Conservation (phyloP, 92 coral and sea anemone genomes). For the Bergia puertoricense region DNA sequence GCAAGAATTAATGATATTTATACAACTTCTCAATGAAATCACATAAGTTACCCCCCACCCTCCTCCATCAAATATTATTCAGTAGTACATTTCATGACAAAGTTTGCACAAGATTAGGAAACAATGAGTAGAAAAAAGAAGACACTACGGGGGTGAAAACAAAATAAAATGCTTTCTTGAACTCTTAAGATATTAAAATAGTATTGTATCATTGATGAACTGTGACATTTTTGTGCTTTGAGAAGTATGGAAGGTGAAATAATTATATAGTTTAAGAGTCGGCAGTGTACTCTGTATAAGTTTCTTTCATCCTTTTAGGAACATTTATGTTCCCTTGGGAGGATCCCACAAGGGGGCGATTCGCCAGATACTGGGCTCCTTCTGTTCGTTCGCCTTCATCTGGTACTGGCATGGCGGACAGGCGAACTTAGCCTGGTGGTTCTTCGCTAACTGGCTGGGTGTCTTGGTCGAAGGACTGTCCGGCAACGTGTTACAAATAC, state of each 20-base stretch:
- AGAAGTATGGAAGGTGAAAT: neutral
- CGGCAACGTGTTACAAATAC: constrained; percentile 44
- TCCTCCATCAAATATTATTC: no score
- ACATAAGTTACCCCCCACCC: no score
- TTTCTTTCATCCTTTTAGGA: constrained; percentile 54
- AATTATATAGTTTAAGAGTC: neutral
- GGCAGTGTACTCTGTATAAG: neutral
- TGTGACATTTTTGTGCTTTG: neutral
- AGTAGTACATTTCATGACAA: no score
- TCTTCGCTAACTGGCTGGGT: constrained; percentile 92
- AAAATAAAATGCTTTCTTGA: no score
- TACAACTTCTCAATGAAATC: no score
- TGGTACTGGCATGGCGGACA: constrained; percentile 97
- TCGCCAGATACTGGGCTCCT: constrained; percentile 73
- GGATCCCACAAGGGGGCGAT: constrained; percentile 86
- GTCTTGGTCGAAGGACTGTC: constrained; percentile 72
- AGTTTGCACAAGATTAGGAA: no score
- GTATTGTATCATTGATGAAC: no score
- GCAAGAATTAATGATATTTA: no score
- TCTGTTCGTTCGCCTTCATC: constrained; percentile 80
- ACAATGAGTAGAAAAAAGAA: no score
- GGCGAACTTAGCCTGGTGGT: constrained; percentile 76
- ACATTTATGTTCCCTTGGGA: constrained; percentile 91
- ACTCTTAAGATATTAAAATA: no score
- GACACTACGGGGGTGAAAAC: no score